phyloP scores from a whole-genome alignment of 2,888 invertebrate species.

The Lampropteryx suffumata region DNA sequence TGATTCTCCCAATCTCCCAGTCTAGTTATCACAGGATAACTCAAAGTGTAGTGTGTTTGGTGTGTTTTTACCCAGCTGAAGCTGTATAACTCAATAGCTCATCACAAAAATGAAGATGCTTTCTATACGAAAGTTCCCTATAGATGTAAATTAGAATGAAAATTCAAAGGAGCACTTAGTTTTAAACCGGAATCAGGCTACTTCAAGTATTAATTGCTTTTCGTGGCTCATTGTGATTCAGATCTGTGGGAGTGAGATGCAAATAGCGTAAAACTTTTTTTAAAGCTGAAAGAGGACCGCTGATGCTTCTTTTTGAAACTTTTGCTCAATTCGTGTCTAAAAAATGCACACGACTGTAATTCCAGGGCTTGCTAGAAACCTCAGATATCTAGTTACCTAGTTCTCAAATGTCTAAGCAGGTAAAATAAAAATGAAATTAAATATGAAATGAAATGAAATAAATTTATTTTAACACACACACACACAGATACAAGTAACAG shows the following conservation, averaged over 20 bases:
- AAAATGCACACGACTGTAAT: too few relatives aligned
- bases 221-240: slow-evolving; percentile 79
- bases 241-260: slow-evolving; percentile 74
- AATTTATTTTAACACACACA: too few relatives aligned
- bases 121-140: slow-evolving; percentile 39
- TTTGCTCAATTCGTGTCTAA: background rate
- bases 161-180: slow-evolving; percentile 78
- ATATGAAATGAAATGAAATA: too few relatives aligned
- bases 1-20: too few relatives aligned
- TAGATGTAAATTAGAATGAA: slow-evolving; percentile 68
- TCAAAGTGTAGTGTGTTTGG: too few relatives aligned
- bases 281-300: slow-evolving; percentile 15
- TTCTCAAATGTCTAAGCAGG: too few relatives aligned
- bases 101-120: background rate
- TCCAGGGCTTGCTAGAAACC: too few relatives aligned
- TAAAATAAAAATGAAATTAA: too few relatives aligned
- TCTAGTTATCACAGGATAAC: too few relatives aligned
- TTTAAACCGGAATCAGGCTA: slow-evolving; percentile 74
- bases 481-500: too few relatives aligned
- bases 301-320: background rate
- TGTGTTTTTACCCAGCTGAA: too few relatives aligned
- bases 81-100: background rate
- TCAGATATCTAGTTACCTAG: too few relatives aligned
- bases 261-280: slow-evolving; percentile 73
- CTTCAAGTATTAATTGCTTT: slow-evolving; percentile 82